phyloP scores from a whole-genome alignment of 2,113 vertebrate species.

The Spilogale gracilis region DNA sequence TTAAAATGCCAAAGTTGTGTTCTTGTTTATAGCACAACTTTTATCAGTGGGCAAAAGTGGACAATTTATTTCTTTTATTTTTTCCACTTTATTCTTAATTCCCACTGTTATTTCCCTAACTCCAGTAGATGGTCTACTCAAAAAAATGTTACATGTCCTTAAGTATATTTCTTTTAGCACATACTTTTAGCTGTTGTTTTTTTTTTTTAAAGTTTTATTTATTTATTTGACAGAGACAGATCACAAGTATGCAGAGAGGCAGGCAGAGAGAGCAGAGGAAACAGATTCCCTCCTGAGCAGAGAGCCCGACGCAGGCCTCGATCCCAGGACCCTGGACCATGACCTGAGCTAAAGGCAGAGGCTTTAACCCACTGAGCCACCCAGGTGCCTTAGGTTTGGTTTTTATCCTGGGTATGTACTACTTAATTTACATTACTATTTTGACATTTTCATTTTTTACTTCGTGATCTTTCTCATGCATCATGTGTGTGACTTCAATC shows the following conservation, averaged over 20 bases:
- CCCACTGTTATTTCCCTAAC: background rate
- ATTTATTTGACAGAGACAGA: too few species aligned
- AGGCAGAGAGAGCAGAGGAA: too few species aligned
- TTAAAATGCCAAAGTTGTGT: background rate
- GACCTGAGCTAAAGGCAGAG: too few species aligned
- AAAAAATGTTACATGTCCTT: background rate
- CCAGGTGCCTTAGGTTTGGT: background rate
- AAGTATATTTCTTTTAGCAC: background rate
- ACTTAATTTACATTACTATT: background rate
- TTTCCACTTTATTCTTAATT: background rate
- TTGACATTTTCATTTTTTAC: background rate
- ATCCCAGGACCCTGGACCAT: too few species aligned
- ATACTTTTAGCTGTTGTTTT: background rate
- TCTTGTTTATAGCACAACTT: background rate
- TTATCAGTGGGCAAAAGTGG: background rate
- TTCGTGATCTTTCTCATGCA: background rate
- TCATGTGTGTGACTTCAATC: background rate
- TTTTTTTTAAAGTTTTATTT: too few species aligned
- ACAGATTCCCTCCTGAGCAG: too few species aligned
- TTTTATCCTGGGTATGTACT: background rate
- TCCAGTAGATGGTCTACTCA: background rate
- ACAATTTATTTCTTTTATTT: background rate
- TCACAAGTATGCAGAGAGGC: too few species aligned
- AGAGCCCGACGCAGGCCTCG: too few species aligned
- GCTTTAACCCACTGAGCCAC: too few species aligned